Evolutionary conservation across 35 echinoderm and acorn worm genomes (phyloP), one percentile per base, ranked within the genome.

Genomic region (Strongylocentrotus purpuratus): DNA sequence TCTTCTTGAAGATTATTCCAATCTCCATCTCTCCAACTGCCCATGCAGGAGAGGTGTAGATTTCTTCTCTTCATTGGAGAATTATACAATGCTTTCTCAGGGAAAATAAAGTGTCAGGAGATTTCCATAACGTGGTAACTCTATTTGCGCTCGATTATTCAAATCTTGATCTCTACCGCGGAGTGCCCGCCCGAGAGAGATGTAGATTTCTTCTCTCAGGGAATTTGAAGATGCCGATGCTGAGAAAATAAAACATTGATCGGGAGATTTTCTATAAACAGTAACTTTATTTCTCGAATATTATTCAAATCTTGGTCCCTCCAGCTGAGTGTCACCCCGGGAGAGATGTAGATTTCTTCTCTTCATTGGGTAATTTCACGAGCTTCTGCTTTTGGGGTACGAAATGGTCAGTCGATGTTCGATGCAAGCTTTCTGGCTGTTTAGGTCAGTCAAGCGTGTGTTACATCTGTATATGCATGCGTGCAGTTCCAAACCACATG

Each of bases 301-400:
- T 78, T 78, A 78, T 78, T 78, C 65, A 78, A 78, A 78, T 78
- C 50, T 78, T 78, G 65, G 25, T 78, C 22, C 7, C 65, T 78
- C 65, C 22, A 8, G 65, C 22, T 9, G 18, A 78, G 65, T 55
- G 50, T 28, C 65, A n/a, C 5, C 65, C 20, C 22, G 28, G 20
- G 65, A 78, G 65, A 78, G 65, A 78, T 78, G 65, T 78, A 78
- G 65, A 78, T 78, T 78, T 78, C 65, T n/a, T 28, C 65, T 78
- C 65, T 78, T 78, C 65, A 78, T n/a, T 78, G 65, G 65, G 20
- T 78, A 78, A 78, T 78, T 78, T 78, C 65, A 78, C 22, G 65
- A 78, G 65, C 65, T 78, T 78, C 65, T 78, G 65, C 65, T 78
- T 22, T 7, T n/a, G 65, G 65, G 65, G 65, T n/a, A 78, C 7